Conservation (phyloP, 2,113 vertebrate genomes). For the Synchiropus splendidus region DNA sequence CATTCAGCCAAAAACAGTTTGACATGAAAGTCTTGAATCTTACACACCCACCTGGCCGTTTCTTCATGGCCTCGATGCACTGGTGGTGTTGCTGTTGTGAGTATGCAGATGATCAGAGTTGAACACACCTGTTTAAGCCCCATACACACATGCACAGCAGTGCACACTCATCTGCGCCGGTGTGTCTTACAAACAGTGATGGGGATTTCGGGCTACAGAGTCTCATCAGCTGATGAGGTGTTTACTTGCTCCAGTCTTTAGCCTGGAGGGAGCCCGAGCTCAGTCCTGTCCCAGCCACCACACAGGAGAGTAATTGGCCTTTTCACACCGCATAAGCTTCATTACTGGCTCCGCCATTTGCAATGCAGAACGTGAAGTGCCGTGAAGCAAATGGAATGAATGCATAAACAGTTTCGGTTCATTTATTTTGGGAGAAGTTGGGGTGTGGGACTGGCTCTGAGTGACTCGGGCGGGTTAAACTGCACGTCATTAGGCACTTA, state of each 20-base stretch:
- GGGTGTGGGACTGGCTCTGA: slow-evolving; percentile 14
- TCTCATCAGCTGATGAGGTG: slow-evolving; percentile 72
- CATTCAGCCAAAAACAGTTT: too few relatives aligned
- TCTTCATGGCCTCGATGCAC: too few relatives aligned
- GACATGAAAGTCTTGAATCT: too few relatives aligned
- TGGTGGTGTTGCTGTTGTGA: too few relatives aligned
- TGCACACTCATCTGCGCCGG: too few relatives aligned
- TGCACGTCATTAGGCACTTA: too few relatives aligned
- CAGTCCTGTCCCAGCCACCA: slow-evolving; percentile 45
- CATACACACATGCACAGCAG: too few relatives aligned
- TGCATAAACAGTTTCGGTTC: slow-evolving; percentile 53
- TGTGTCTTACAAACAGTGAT: not conserved
- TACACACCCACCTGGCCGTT: too few relatives aligned
- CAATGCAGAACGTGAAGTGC: slow-evolving; percentile 56
- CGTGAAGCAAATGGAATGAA: slow-evolving; percentile 41
- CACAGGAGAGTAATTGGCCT: slow-evolving; percentile 63
- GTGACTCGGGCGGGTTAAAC: too few relatives aligned
- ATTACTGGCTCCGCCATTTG: slow-evolving; percentile 65
- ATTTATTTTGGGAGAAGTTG: slow-evolving; percentile 23
- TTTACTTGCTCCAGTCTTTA: slow-evolving; percentile 68
- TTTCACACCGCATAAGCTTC: slow-evolving; percentile 58
- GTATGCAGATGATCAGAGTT: too few relatives aligned
- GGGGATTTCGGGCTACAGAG: too few relatives aligned
- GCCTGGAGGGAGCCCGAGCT: slow-evolving; percentile 70
- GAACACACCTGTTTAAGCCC: too few relatives aligned